Evolutionary conservation across 2,797 vertebrate species (phyloP), one percentile per base, ranked within the genome.

Genomic region (Thripadectes ignobilis): DNA sequence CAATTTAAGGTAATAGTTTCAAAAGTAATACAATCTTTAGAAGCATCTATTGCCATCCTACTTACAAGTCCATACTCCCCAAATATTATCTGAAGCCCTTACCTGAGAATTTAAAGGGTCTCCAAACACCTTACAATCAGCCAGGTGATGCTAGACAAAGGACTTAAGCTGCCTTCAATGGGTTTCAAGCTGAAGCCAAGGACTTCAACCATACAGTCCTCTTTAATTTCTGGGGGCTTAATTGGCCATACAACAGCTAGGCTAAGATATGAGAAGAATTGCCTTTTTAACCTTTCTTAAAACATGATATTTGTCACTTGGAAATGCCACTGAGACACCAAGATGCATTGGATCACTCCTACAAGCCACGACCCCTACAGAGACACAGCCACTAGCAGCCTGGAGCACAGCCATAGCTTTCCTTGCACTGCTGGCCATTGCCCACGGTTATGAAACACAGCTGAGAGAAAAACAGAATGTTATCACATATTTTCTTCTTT

Each of bases 321-420:
- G 10, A 38, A 63, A 22, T 67, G 9, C 18, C 7, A 39, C 10
- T 41, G 22, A 21, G 17, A 29, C 9, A 38, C 54, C 11, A 30
- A 68, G 22, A 43, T 23, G 2, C 24, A 23, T 6, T 34, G 14
- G 15, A 39, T 51, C 30, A 34, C 46, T 86, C 77, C 14, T 36
- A 46, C 20, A 65, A 85, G 27, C 21, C 23, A 59, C 5, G 2
- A 48, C 5, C 12, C 1, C 0, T 22, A 65, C 9, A 45, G 38
- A 77, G 46, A 49, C 39, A 62, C 1, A 2, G 27, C 43, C 46
- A 69, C 29, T 67, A 48, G 48, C 46, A 93, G 6, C 29, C 21
- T 46, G 32, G 2, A 2, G 24, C 0, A 0, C 52, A 61, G 18
- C 6, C 45, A n/a, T n/a, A 3, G 1, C 15, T 38, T 23, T n/a